These are phyloP conservation scores for Novumbra hubbsi DNA, from an alignment of 2,797 vertebrate species.

Conservation along the genomic window DNA sequence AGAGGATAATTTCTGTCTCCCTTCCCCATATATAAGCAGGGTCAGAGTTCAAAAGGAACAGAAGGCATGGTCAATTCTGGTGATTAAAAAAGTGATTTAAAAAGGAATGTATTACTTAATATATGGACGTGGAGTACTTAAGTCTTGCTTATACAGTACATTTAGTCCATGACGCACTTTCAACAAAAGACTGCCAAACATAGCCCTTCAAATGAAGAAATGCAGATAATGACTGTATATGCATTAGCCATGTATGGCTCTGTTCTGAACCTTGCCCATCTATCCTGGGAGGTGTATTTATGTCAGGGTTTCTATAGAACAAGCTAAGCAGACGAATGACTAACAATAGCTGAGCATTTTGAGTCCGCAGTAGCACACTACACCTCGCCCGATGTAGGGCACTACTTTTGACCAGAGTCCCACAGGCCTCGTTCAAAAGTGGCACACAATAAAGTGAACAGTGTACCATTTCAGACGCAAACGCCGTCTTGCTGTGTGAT, in stretches of 20 bases:
- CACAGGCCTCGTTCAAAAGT: neutral
- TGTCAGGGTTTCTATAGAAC: constrained; percentile 18
- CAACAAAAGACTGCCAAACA: neutral
- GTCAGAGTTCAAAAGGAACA: no score
- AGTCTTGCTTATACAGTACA: neutral
- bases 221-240: neutral
- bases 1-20: no score
- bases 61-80: no score
- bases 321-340: constrained; percentile 28
- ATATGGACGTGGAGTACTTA: neutral
- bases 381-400: neutral
- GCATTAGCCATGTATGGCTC: neutral
- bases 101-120: no score
- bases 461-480: neutral
- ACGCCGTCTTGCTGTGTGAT: constrained; percentile 64
- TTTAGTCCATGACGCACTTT: neutral
- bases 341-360: constrained; percentile 63
- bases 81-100: no score
- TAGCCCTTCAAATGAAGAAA: neutral
- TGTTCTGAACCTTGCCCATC: neutral
- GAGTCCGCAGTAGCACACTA: neutral
- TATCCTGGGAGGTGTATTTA: neutral
- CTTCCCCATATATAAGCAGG: no score
- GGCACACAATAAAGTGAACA: neutral
- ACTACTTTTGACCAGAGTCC: neutral